Percentiles rank a stretch among this genome's conserved stretches.
Evolutionary conservation across 2,797 vertebrate genomes (phyloP).

Genomic region (Pangasius macronema): DNA sequence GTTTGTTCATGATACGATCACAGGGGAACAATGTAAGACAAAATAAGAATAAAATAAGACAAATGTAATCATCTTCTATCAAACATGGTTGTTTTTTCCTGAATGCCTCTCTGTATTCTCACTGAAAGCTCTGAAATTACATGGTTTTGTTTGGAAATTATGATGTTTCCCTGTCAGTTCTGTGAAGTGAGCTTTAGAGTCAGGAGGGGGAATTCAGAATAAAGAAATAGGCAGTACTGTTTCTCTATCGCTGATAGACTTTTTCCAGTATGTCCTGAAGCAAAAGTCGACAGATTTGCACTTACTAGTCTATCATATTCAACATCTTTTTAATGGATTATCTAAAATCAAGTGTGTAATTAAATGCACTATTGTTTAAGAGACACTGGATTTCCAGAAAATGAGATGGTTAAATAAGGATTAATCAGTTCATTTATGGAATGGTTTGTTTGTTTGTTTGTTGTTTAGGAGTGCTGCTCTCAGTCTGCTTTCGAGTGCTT

Average conservation of each 20-base stretch:
- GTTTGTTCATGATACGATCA: background rate
- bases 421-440: background rate
- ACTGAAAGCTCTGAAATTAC: conserved; percentile 1
- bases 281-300: background rate
- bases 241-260: conserved; percentile 18
- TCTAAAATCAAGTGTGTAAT: background rate
- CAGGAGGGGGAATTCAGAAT: conserved; percentile 47
- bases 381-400: background rate
- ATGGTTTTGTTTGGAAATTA: conserved; percentile 39
- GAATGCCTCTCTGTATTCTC: conserved; percentile 8
- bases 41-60: background rate
- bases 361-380: conserved; percentile 1
- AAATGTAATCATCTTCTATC: background rate
- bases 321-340: background rate
- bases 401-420: background rate
- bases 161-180: conserved; percentile 41
- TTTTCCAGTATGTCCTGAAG: conserved; percentile 17
- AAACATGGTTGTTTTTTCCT: conserved; percentile 6
- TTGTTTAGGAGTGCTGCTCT: conserved; percentile 67
- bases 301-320: background rate
- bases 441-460: background rate
- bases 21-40: background rate
- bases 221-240: conserved; percentile 27
- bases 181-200: conserved; percentile 41
- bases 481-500: conserved; percentile 67